Percentiles rank a stretch among this genome's conserved stretches.
Conservation (phyloP, 2,888 invertebrate genomes). For the Sturmia bella region DNA sequence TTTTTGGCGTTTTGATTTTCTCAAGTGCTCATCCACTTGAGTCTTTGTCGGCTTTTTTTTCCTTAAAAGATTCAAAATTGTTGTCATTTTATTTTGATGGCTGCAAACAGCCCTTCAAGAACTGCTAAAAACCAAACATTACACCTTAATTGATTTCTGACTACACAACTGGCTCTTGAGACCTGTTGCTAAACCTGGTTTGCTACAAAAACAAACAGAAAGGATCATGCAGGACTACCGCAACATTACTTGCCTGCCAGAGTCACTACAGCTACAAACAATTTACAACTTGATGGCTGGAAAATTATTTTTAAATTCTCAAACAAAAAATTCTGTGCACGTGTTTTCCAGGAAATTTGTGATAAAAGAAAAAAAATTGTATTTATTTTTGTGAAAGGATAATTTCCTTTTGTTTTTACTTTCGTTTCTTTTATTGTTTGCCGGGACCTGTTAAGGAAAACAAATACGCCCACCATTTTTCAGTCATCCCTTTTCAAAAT, state of each 20-base stretch:
- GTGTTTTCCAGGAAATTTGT: slow-evolving; percentile 46
- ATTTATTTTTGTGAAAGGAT: slow-evolving; percentile 30
- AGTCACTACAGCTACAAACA: not conserved
- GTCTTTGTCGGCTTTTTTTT: too few relatives aligned
- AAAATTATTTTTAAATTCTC: not conserved
- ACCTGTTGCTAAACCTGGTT: not conserved
- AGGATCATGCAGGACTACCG: slow-evolving; percentile 24
- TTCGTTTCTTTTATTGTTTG: slow-evolving; percentile 13
- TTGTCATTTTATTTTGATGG: too few relatives aligned
- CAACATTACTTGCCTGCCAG: slow-evolving; percentile 43
- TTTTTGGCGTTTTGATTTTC: too few relatives aligned
- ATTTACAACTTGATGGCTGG: too few relatives aligned
- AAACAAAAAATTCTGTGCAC: slow-evolving; percentile 22
- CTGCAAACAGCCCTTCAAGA: too few relatives aligned
- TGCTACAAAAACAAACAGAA: not conserved
- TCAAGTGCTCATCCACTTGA: not conserved
- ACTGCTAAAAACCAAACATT: too few relatives aligned
- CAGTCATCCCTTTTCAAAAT: not conserved
- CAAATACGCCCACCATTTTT: slow-evolving; percentile 56
- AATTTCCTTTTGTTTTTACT: slow-evolving; percentile 30
- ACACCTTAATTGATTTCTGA: too few relatives aligned
- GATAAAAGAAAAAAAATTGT: not conserved
- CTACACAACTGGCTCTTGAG: too few relatives aligned
- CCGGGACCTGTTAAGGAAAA: slow-evolving; percentile 38
- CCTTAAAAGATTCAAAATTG: too few relatives aligned